A percentile compares a stretch with the other conserved stretches of the same genome.
These are phyloP conservation scores for Etia nguti DNA, from an alignment of 2,113 vertebrate species.

Conservation along the genomic window DNA sequence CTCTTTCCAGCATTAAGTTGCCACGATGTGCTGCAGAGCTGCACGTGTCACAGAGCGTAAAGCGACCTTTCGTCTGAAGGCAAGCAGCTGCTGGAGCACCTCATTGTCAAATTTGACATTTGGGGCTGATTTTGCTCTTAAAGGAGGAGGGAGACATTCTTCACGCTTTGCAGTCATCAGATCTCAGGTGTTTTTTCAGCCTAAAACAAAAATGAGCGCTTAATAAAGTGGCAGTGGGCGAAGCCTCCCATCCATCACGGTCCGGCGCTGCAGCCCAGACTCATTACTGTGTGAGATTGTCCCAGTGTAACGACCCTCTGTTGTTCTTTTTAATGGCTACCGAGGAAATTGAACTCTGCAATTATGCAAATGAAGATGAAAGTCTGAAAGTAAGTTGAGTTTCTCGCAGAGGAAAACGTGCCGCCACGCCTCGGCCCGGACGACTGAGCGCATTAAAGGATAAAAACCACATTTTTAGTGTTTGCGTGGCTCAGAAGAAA, in stretches of 20 bases:
- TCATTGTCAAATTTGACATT: slow-evolving; percentile 14
- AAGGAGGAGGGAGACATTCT: background rate
- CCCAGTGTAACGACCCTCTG: background rate
- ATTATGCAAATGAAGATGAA: slow-evolving; percentile 28
- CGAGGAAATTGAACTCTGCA: background rate
- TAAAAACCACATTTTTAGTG: background rate
- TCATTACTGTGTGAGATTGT: slow-evolving; percentile 15
- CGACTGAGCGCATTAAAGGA: background rate
- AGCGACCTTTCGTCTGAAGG: background rate
- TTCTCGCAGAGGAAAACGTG: background rate
- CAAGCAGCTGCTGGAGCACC: background rate
- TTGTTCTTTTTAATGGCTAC: background rate
- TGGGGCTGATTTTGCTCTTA: background rate
- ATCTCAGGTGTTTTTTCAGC: background rate
- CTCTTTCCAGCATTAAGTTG: background rate
- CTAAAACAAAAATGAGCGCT: background rate
- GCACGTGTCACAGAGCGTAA: background rate
- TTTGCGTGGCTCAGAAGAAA: background rate
- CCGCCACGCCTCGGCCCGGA: background rate
- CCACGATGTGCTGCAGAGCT: background rate
- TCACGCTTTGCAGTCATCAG: background rate
- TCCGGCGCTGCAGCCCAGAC: background rate
- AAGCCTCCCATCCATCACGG: slow-evolving; percentile 22
- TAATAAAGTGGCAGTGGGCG: slow-evolving; percentile 4
- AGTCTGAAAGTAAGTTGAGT: background rate